Conservation (phyloP, 2,888 invertebrate species). For the Meghimatium bilineatum region DNA sequence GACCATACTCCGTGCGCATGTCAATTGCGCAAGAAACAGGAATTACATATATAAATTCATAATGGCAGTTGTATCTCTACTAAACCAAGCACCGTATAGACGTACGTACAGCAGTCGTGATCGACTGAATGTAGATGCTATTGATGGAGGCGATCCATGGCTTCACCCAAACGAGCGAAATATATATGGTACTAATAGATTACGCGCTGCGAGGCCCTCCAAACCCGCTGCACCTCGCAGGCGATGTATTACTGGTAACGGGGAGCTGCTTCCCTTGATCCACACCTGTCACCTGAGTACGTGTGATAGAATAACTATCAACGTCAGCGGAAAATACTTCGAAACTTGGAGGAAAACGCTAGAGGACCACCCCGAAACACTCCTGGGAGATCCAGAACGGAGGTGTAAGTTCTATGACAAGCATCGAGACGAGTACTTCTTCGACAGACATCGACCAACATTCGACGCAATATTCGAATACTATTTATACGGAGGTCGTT, state of each 20-base stretch:
- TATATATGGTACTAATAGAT: slow-evolving; percentile 6
- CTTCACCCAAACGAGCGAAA: slow-evolving; percentile 38
- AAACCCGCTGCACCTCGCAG: slow-evolving; percentile 4
- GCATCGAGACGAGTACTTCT: slow-evolving; percentile 75
- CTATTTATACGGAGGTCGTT: slow-evolving; percentile 75
- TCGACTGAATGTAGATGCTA: slow-evolving; percentile 61
- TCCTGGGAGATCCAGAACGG: slow-evolving; percentile 75
- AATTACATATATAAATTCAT: slow-evolving; percentile 30
- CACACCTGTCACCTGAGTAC: slow-evolving; percentile 71
- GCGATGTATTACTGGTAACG: slow-evolving; percentile 40
- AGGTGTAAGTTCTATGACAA: slow-evolving; percentile 74
- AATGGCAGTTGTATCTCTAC: slow-evolving; percentile 67
- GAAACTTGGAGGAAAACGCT: slow-evolving; percentile 74
- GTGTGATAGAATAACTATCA: slow-evolving; percentile 75
- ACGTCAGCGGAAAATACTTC: slow-evolving; percentile 76
- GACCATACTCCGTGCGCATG: neutral
- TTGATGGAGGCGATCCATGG: slow-evolving; percentile 54
- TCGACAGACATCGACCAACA: slow-evolving; percentile 76
- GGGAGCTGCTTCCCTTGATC: slow-evolving; percentile 50
- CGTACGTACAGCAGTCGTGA: slow-evolving; percentile 62
- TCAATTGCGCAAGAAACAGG: neutral
- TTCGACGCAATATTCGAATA: slow-evolving; percentile 77
- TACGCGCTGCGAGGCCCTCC: neutral
- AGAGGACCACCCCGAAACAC: slow-evolving; percentile 74
- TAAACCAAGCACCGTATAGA: slow-evolving; percentile 70